phyloP scores from a whole-genome alignment of 2,888 invertebrate species.

The Notodonta dromedarius region DNA sequence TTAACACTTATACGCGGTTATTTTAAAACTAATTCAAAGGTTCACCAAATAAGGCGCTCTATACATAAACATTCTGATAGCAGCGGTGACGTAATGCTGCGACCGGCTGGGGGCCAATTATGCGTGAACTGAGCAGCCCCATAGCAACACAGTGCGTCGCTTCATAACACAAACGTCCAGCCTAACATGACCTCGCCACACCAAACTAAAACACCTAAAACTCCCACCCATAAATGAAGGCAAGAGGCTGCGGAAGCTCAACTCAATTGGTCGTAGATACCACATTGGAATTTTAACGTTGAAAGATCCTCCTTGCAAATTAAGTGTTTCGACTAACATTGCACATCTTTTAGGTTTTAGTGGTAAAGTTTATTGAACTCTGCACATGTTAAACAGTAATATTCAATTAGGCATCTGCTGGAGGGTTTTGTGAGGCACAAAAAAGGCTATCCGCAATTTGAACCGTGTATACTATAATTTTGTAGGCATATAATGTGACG shows the following conservation, averaged over 20 bases:
- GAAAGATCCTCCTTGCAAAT: conserved; percentile 38
- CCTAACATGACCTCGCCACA: conserved; percentile 21
- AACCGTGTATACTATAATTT: conserved; percentile 26
- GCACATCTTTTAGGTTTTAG: conserved; percentile 30
- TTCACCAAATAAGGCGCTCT: conserved; percentile 33
- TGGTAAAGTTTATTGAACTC: conserved; percentile 34
- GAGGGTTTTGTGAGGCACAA: conserved; percentile 19
- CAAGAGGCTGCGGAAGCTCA: conserved; percentile 20
- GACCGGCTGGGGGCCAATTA: conserved; percentile 60
- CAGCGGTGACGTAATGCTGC: conserved; percentile 68
- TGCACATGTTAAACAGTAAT: conserved; percentile 21
- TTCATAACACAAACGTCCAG: conserved; percentile 31
- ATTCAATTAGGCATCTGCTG: conserved; percentile 14
- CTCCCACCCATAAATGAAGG: conserved; percentile 10
- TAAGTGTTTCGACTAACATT: conserved; percentile 35
- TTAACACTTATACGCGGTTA: background rate
- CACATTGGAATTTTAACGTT: conserved; percentile 30
- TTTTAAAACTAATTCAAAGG: conserved; percentile 3
- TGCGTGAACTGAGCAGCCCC: conserved; percentile 58
- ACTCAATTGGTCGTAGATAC: conserved; percentile 13
- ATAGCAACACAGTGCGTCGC: conserved; percentile 73
- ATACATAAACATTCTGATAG: conserved; percentile 57
- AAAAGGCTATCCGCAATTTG: conserved; percentile 14
- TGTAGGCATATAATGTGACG: conserved; percentile 5
- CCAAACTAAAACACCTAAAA: conserved; percentile 10